Conservation (phyloP, 2,888 invertebrate genomes). For the Pelosia muscerda region DNA sequence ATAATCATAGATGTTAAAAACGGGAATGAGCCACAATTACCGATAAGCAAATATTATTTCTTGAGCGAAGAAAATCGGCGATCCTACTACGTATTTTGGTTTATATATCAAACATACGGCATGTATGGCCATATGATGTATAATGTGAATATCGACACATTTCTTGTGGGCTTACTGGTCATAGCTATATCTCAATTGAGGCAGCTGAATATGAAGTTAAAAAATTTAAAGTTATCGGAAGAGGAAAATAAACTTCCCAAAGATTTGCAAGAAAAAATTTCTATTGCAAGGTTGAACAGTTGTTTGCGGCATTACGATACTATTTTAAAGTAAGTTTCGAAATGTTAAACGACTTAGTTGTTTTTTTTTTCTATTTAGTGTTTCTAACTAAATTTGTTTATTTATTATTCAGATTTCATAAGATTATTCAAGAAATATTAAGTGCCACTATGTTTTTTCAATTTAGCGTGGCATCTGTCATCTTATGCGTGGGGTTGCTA, state of each 20-base stretch:
- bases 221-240: constrained; percentile 53
- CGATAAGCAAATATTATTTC: constrained; percentile 76
- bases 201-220: constrained; percentile 62
- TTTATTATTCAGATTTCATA: constrained; percentile 65
- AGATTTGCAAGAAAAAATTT: constrained; percentile 35
- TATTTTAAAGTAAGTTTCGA: constrained; percentile 62
- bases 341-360: neutral
- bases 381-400: neutral
- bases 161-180: constrained; percentile 67
- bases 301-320: constrained; percentile 66
- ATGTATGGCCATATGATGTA: constrained; percentile 76
- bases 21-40: constrained; percentile 60
- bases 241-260: constrained; percentile 33
- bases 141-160: constrained; percentile 68
- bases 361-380: neutral
- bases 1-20: constrained; percentile 58
- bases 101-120: constrained; percentile 69
- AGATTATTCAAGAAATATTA: constrained; percentile 60
- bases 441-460: constrained; percentile 68
- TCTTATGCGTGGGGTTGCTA: constrained; percentile 69
- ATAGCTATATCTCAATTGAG: constrained; percentile 66
- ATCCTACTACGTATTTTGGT: constrained; percentile 63
- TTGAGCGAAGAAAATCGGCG: constrained; percentile 61
- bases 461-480: constrained; percentile 66
- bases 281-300: constrained; percentile 49